phyloP scores from a whole-genome alignment of 2,113 vertebrate species.

The Corythornis cristatus region DNA sequence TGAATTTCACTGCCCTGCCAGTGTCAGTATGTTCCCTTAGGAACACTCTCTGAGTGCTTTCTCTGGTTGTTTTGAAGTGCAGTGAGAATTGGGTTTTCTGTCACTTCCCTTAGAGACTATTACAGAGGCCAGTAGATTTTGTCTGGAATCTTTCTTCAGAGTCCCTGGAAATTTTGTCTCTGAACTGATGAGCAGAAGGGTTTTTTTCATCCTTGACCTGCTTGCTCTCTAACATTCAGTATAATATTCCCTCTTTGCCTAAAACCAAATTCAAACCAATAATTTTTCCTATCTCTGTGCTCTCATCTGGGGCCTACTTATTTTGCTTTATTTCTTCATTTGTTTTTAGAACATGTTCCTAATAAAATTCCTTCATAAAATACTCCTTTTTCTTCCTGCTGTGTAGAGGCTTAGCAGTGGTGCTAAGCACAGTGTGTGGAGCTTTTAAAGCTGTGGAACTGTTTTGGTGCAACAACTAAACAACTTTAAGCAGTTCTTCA shows the following conservation, averaged over 20 bases:
- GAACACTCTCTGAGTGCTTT: background rate
- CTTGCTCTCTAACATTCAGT: background rate
- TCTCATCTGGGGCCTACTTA: background rate
- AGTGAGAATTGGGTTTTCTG: background rate
- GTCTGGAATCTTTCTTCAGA: slow-evolving; percentile 2
- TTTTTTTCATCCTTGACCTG: background rate
- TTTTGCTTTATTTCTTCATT: background rate
- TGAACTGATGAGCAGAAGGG: background rate
- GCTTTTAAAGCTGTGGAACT: background rate
- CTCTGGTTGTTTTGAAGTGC: slow-evolving; percentile 9
- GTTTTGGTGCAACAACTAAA: background rate
- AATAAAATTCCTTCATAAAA: background rate
- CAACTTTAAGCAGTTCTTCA: background rate
- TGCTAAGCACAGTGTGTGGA: background rate
- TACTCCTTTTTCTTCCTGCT: background rate
- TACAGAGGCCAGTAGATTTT: background rate
- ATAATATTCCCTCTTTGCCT: background rate
- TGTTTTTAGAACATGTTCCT: background rate
- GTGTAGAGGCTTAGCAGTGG: background rate
- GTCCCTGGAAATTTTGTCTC: background rate
- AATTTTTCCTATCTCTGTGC: background rate
- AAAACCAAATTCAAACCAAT: background rate
- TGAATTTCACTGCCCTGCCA: background rate
- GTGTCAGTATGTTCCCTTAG: slow-evolving; percentile 1
- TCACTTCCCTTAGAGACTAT: background rate